These are phyloP conservation scores for Tinea trinotella DNA, from an alignment of 2,888 invertebrate species.

Conservation along the genomic window DNA sequence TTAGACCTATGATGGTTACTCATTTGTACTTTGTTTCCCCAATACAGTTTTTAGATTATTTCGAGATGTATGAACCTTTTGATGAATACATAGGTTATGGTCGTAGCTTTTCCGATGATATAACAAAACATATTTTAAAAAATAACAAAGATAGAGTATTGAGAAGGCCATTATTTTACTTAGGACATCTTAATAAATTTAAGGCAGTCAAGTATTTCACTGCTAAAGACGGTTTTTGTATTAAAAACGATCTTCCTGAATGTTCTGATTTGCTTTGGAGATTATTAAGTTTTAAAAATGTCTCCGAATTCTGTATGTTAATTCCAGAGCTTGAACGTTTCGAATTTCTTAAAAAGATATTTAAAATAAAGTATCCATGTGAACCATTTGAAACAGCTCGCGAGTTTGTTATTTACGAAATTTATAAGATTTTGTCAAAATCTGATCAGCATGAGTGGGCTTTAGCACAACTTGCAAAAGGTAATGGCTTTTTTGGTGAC, in stretches of 20 bases:
- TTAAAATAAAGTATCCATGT: conserved; percentile 32
- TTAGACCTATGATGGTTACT: conserved; percentile 22
- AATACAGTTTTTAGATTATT: conserved; percentile 35
- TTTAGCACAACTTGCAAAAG: conserved; percentile 33
- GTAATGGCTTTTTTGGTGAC: conserved; percentile 32
- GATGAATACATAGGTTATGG: background rate
- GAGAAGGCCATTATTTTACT: conserved; percentile 32
- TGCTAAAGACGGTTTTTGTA: background rate
- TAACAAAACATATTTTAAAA: conserved; percentile 32
- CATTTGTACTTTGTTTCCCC: conserved; percentile 31
- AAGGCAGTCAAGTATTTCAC: background rate
- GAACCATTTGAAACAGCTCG: conserved; percentile 34
- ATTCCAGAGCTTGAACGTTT: conserved; percentile 33
- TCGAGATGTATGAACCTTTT: conserved; percentile 30
- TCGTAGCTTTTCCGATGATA: conserved; percentile 30
- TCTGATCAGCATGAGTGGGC: conserved; percentile 41
- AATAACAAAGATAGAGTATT: conserved; percentile 39
- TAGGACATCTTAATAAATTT: conserved; percentile 20
- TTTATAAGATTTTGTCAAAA: conserved; percentile 32
- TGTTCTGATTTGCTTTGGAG: conserved; percentile 33
- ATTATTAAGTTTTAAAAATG: conserved; percentile 26
- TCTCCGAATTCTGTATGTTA: conserved; percentile 33
- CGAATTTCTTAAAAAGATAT: conserved; percentile 34
- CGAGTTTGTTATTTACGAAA: conserved; percentile 31
- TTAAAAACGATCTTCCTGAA: conserved; percentile 30